A percentile compares a stretch with the other conserved stretches of the same genome.
phyloP scores from a whole-genome alignment of 2,113 vertebrate genomes.

The Actenoides hombroni region DNA sequence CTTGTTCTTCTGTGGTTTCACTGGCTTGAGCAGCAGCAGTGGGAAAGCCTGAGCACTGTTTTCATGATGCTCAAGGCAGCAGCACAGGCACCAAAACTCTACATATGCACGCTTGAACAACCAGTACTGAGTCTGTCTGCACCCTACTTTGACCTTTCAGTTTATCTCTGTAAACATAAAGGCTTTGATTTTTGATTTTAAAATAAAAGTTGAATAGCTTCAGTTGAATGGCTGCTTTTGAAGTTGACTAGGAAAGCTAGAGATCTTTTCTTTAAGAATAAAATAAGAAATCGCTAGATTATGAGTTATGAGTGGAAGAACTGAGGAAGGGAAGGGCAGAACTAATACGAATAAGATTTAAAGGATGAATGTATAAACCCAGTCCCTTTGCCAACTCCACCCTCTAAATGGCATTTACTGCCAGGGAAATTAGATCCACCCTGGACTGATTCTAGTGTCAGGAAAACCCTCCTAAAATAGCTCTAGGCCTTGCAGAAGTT shows the following conservation, averaged over 20 bases:
- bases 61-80: background rate
- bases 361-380: background rate
- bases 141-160: background rate
- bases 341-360: background rate
- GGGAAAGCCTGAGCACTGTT: background rate
- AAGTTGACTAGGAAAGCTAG: background rate
- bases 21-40: background rate
- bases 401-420: background rate
- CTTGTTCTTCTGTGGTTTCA: background rate
- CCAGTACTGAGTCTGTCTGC: background rate
- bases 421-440: background rate
- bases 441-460: background rate
- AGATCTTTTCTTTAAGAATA: background rate
- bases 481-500: background rate
- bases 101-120: background rate
- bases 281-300: background rate
- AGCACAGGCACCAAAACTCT: background rate
- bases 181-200: background rate
- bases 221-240: background rate
- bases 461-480: constrained; percentile 24
- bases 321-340: background rate
- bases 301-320: background rate
- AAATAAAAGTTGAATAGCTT: background rate
- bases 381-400: background rate
- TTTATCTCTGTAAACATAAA: background rate